Evolutionary conservation across 2,113 vertebrate genomes (phyloP).

Genomic region (Python bivittatus): DNA sequence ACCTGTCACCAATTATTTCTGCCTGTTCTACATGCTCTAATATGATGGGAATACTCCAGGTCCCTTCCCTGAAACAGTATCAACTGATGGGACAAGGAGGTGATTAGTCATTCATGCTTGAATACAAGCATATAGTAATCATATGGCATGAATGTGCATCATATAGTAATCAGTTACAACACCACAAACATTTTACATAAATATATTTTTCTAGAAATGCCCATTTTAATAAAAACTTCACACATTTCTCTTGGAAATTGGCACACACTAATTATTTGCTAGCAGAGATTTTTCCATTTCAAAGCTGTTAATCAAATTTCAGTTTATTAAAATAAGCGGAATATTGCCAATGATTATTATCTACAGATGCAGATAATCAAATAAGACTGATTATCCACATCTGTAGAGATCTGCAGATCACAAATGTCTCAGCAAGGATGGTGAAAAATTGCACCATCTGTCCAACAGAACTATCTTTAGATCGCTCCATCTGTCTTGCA

Average conservation of each 20-base stretch:
- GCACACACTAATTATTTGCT: neutral
- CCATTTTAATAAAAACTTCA: neutral
- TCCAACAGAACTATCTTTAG: neutral
- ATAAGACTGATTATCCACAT: neutral
- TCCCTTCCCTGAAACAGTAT: neutral
- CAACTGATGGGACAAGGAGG: neutral
- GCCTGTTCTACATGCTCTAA: neutral
- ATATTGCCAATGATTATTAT: slow-evolving; percentile 4
- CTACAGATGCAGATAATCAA: too few species aligned
- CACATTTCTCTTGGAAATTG: neutral
- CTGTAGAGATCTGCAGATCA: neutral
- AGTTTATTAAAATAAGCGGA: neutral
- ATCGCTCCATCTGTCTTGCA: neutral
- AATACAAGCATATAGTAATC: neutral
- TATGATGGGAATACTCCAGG: neutral
- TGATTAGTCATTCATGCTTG: neutral
- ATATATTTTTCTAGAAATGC: neutral
- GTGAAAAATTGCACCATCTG: neutral
- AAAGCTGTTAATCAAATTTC: neutral
- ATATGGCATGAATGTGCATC: too few species aligned
- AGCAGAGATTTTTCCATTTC: neutral
- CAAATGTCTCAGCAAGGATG: neutral
- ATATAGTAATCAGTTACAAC: neutral
- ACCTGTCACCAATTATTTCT: neutral
- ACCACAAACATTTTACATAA: neutral